These are phyloP conservation scores for Adoxophyes honmai DNA, from an alignment of 1,140 invertebrate genomes.

Conservation along the genomic window DNA sequence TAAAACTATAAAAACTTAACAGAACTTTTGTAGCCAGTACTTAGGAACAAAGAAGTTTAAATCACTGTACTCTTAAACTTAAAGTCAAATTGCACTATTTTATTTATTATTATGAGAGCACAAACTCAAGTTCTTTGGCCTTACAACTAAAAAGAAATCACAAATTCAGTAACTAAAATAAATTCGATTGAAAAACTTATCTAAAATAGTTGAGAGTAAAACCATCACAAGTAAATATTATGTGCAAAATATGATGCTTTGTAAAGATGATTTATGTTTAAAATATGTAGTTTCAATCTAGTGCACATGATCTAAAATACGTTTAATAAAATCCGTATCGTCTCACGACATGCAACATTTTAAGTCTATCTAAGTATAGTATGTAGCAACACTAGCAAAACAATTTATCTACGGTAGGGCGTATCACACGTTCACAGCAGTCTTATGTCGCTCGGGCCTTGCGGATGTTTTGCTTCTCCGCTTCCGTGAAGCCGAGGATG, in stretches of 20 bases:
- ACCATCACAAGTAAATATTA: slow-evolving; percentile 36
- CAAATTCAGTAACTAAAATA: slow-evolving; percentile 52
- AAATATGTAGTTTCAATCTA: slow-evolving; percentile 22
- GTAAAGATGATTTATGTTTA: slow-evolving; percentile 22
- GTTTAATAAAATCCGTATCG: slow-evolving; percentile 28
- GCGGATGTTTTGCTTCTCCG: slow-evolving; percentile 86
- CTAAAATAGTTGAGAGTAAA: slow-evolving; percentile 25
- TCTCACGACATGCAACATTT: slow-evolving; percentile 49
- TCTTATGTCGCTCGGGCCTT: slow-evolving; percentile 76
- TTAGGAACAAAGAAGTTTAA: slow-evolving; percentile 29
- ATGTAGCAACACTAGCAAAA: slow-evolving; percentile 30
- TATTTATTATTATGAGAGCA: slow-evolving; percentile 49
- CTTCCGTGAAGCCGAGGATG: slow-evolving; percentile 87
- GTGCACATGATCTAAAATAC: slow-evolving; percentile 33
- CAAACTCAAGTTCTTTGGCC: slow-evolving; percentile 62
- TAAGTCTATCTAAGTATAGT: slow-evolving; percentile 47
- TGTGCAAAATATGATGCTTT: slow-evolving; percentile 37
- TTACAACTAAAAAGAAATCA: slow-evolving; percentile 62
- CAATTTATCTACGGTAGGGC: slow-evolving; percentile 32
- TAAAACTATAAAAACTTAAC: slow-evolving; percentile 29
- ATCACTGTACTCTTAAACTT: slow-evolving; percentile 37
- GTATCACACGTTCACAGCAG: slow-evolving; percentile 68
- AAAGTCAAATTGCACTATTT: slow-evolving; percentile 65
- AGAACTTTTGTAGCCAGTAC: slow-evolving; percentile 38
- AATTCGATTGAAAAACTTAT: slow-evolving; percentile 46